phyloP scores from a whole-genome alignment of 2,888 invertebrate genomes.

The Andrena bicolor region DNA sequence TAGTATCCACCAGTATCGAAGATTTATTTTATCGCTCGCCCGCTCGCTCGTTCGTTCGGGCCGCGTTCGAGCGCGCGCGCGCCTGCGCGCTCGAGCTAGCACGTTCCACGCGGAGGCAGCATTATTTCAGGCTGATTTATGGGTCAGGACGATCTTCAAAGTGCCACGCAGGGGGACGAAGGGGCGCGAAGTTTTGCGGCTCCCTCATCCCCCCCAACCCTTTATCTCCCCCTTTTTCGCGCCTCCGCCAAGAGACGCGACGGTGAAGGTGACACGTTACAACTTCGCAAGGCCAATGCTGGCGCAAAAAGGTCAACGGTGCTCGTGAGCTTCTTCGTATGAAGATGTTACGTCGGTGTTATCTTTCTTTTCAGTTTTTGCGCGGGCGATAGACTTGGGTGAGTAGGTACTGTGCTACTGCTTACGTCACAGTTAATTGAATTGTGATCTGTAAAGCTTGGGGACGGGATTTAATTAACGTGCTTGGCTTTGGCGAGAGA shows the following conservation, averaged over 20 bases:
- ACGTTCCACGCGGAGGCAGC: slow-evolving; percentile 74
- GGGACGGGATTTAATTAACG: background rate
- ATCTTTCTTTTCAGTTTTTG: background rate
- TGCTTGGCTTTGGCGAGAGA: background rate
- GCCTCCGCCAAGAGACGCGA: slow-evolving; percentile 7
- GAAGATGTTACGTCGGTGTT: slow-evolving; percentile 12
- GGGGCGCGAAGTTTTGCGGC: slow-evolving; percentile 58
- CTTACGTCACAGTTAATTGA: background rate
- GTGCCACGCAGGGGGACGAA: slow-evolving; percentile 48
- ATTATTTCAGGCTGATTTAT: slow-evolving; percentile 81
- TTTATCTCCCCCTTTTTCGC: slow-evolving; percentile 15
- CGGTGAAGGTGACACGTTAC: slow-evolving; percentile 66
- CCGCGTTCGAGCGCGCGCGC: slow-evolving; percentile 49
- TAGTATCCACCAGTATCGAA: slow-evolving; percentile 82
- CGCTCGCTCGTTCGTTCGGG: slow-evolving; percentile 61
- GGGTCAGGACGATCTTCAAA: slow-evolving; percentile 70
- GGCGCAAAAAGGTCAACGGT: slow-evolving; percentile 64
- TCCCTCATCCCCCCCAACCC: slow-evolving; percentile 20
- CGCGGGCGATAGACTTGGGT: background rate
- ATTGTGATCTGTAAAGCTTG: background rate
- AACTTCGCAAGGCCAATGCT: slow-evolving; percentile 63
- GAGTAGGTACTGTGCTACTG: background rate
- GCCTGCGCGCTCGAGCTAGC: slow-evolving; percentile 53
- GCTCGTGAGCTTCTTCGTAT: slow-evolving; percentile 51
- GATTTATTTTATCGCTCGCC: slow-evolving; percentile 80